These are phyloP conservation scores for Synanthedon andrenaeformis DNA, from an alignment of 2,888 invertebrate species.

Conservation along the genomic window DNA sequence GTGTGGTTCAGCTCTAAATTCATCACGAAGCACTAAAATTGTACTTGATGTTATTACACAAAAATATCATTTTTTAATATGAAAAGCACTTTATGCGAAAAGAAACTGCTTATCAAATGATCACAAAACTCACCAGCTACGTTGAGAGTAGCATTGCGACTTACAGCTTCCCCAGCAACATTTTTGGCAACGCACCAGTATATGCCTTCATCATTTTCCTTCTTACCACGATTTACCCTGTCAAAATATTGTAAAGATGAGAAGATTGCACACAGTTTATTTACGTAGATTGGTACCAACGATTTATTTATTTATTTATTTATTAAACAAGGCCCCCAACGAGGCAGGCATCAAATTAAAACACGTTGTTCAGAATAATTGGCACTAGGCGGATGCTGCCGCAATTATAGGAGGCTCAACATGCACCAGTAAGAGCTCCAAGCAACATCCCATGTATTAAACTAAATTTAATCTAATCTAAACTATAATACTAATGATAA, in stretches of 20 bases:
- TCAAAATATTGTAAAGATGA: slow-evolving; percentile 4
- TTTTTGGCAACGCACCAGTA: slow-evolving; percentile 98
- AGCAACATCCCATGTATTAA: too few species aligned
- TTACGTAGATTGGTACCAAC: too few species aligned
- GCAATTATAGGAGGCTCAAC: too few species aligned
- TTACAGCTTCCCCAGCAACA: slow-evolving; percentile 86
- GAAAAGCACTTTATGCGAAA: background rate
- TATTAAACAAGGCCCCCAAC: too few species aligned
- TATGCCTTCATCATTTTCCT: slow-evolving; percentile 93
- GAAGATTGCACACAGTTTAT: too few species aligned
- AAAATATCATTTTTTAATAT: background rate
- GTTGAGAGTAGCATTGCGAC: slow-evolving; percentile 94
- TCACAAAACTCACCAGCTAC: slow-evolving; percentile 81
- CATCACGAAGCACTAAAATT: slow-evolving; percentile 89
- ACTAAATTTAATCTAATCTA: too few species aligned
- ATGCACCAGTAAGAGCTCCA: too few species aligned
- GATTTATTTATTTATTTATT: too few species aligned
- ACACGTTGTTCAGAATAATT: too few species aligned
- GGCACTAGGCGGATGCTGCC: too few species aligned
- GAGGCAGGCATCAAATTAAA: too few species aligned
- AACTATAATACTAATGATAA: too few species aligned
- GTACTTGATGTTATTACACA: background rate
- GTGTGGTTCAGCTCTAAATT: slow-evolving; percentile 91
- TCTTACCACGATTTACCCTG: slow-evolving; percentile 92
- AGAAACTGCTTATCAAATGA: background rate